Conservation (phyloP, 2,888 invertebrate genomes). For the Fragum whitleyi region DNA sequence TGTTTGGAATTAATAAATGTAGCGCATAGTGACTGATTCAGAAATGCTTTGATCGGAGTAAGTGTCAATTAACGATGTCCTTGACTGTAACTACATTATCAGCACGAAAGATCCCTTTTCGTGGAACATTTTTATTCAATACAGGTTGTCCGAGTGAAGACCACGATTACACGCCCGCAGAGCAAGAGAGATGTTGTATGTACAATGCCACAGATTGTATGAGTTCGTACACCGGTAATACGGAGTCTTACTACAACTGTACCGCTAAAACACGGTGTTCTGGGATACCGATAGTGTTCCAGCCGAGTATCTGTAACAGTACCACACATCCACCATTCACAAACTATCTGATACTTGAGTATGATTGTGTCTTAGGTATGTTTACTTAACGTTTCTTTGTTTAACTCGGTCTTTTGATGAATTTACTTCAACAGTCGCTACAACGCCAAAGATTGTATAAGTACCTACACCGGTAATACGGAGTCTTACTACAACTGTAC, state of each 20-base stretch:
- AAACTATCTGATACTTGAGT: conserved; percentile 44
- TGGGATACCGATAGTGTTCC: conserved; percentile 30
- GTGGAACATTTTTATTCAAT: neutral
- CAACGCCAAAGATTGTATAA: conserved; percentile 37
- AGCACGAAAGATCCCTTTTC: too few species aligned
- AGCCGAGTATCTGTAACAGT: conserved; percentile 18
- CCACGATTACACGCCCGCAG: conserved; percentile 31
- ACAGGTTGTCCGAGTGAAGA: conserved; percentile 41
- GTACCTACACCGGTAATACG: conserved; percentile 25
- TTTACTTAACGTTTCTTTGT: neutral
- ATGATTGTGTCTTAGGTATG: conserved; percentile 39
- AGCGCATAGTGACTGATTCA: too few species aligned
- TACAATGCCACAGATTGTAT: conserved; percentile 43
- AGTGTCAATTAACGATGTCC: too few species aligned
- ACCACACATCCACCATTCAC: conserved; percentile 22
- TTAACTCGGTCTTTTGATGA: too few species aligned
- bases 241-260: conserved; percentile 24
- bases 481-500: conserved; percentile 21
- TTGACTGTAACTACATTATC: too few species aligned
- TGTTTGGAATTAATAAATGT: too few species aligned
- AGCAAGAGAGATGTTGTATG: conserved; percentile 27
- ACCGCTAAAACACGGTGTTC: conserved; percentile 23
- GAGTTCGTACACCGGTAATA: conserved; percentile 23
- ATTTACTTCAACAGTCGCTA: neutral
- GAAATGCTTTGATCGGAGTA: too few species aligned